These are phyloP conservation scores for Trissolcus brochymenae DNA, from an alignment of 2,888 invertebrate species.

Conservation along the genomic window DNA sequence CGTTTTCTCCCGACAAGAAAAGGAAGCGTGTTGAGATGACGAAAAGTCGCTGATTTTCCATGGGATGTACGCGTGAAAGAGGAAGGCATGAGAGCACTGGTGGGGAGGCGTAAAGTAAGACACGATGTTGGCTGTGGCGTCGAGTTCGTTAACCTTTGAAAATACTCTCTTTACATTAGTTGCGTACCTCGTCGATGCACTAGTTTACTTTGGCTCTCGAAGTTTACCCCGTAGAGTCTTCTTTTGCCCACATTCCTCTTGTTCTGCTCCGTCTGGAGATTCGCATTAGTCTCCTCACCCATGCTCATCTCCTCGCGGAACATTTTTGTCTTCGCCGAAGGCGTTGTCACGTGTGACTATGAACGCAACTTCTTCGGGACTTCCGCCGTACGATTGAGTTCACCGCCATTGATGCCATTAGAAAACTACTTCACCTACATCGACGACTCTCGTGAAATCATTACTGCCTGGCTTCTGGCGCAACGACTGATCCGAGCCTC, in stretches of 20 bases:
- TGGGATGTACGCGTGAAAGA: slow-evolving; percentile 40
- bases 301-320: slow-evolving; percentile 17
- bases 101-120: slow-evolving; percentile 59
- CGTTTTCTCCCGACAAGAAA: slow-evolving; percentile 47
- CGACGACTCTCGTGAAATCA: slow-evolving; percentile 56
- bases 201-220: slow-evolving; percentile 58
- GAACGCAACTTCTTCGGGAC: slow-evolving; percentile 51
- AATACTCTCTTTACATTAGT: slow-evolving; percentile 73
- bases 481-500: slow-evolving; percentile 22
- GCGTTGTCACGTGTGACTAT: slow-evolving; percentile 34
- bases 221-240: slow-evolving; percentile 45
- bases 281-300: slow-evolving; percentile 50
- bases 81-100: slow-evolving; percentile 27
- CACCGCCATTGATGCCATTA: slow-evolving; percentile 63
- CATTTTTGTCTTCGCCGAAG: slow-evolving; percentile 35
- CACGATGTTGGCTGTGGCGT: slow-evolving; percentile 57
- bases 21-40: slow-evolving; percentile 48
- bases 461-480: slow-evolving; percentile 53
- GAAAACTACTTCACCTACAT: slow-evolving; percentile 70
- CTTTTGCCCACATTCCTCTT: slow-evolving; percentile 49
- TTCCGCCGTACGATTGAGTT: slow-evolving; percentile 57
- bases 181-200: slow-evolving; percentile 68
- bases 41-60: slow-evolving; percentile 60
- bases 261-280: slow-evolving; percentile 32
- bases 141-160: slow-evolving; percentile 74